Evolutionary conservation across 1,140 invertebrate species (phyloP).

Genomic region (Aphaenogaster ashmeadi): DNA sequence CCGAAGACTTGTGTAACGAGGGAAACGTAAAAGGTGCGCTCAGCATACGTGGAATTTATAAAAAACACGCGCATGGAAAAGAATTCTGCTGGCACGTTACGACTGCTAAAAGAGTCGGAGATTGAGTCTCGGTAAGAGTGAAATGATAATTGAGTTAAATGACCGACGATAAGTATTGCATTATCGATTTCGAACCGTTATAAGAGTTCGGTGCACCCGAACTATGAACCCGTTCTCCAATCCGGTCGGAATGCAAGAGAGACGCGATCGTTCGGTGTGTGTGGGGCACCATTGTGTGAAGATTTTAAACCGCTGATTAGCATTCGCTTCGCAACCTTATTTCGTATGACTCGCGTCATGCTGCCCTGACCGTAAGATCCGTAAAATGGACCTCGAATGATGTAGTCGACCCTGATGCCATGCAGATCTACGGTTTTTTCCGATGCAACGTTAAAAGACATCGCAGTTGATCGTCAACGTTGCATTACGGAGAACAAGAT

Average conservation of each 20-base stretch:
- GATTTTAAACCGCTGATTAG: constrained; percentile 24
- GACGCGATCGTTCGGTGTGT: not conserved
- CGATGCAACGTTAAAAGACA: not conserved
- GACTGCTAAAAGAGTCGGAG: not conserved
- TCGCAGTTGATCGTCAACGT: not conserved
- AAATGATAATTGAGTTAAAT: constrained; percentile 28
- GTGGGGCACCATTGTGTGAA: not conserved
- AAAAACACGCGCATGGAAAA: not conserved
- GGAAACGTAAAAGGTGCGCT: not conserved
- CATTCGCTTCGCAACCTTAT: constrained; percentile 29
- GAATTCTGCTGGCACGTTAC: not conserved
- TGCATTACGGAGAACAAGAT: not conserved
- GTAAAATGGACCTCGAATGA: not conserved
- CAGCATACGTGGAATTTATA: not conserved
- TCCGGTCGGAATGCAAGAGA: not conserved
- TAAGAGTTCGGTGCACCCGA: not conserved
- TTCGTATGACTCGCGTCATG: constrained; percentile 24
- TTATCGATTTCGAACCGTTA: not conserved
- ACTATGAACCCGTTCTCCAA: not conserved
- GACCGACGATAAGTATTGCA: not conserved
- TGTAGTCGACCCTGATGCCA: not conserved
- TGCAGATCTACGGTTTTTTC: not conserved
- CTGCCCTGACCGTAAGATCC: constrained; percentile 1
- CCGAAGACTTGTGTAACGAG: not conserved
- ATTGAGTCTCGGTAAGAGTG: not conserved